These are phyloP conservation scores for Patella vulgata DNA, from an alignment of 1,140 invertebrate genomes.

Conservation along the genomic window DNA sequence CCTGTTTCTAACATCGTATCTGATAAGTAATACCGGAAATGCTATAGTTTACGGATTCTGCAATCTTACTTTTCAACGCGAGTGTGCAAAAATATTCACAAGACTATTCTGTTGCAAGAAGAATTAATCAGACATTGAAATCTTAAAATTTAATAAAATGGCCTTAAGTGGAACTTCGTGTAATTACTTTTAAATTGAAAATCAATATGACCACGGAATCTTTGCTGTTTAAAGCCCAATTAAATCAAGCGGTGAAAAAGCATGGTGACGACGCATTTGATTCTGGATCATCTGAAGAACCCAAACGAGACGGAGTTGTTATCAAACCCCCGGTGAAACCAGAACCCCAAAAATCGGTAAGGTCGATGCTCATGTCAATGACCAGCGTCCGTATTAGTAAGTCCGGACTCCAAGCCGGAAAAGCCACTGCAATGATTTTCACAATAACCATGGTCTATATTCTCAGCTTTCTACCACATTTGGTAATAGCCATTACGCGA, in stretches of 20 bases:
- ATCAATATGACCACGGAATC: too few relatives aligned
- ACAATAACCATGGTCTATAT: constrained; percentile 34
- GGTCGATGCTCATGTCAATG: neutral
- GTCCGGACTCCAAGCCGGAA: constrained; percentile 20
- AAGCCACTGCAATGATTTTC: constrained; percentile 37
- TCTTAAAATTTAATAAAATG: too few relatives aligned
- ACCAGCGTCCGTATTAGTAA: constrained; percentile 7
- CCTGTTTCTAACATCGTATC: constrained; percentile 27
- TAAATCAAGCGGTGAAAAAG: too few relatives aligned
- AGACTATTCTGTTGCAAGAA: too few relatives aligned
- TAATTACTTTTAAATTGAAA: too few relatives aligned
- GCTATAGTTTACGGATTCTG: constrained; percentile 50
- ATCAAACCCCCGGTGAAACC: neutral
- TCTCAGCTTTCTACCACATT: constrained; percentile 30
- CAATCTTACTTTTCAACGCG: constrained; percentile 43
- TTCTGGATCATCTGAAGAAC: neutral
- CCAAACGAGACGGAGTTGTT: neutral
- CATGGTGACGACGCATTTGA: neutral
- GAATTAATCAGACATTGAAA: too few relatives aligned
- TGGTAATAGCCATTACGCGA: constrained; percentile 24
- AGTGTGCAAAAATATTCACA: constrained; percentile 1
- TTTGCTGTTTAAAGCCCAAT: too few relatives aligned
- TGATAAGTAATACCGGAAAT: constrained; percentile 49
- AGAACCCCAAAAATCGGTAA: neutral
- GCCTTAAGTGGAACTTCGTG: too few relatives aligned